Conservation (phyloP, 2,113 vertebrate genomes). For the Candoia aspera region DNA sequence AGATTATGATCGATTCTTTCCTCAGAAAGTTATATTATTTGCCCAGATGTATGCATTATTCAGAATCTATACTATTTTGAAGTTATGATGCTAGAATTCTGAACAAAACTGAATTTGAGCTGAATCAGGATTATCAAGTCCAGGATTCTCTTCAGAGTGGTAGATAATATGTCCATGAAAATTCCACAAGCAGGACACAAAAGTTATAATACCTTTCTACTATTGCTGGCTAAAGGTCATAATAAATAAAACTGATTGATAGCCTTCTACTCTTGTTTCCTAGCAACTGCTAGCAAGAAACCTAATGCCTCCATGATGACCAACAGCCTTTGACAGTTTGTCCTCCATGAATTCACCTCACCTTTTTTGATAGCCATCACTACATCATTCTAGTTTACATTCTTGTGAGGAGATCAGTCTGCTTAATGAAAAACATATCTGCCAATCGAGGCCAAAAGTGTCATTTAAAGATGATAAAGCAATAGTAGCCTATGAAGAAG, state of each 20-base stretch:
- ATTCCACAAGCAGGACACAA: not conserved
- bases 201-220: no score
- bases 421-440: not conserved
- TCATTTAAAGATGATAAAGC: conserved; percentile 2
- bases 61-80: not conserved
- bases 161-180: not conserved
- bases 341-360: not conserved
- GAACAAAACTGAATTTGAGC: not conserved
- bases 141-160: not conserved
- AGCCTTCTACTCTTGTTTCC: not conserved
- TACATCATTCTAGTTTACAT: not conserved
- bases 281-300: not conserved
- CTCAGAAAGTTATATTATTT: conserved; percentile 26
- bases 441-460: not conserved
- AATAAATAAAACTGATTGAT: no score
- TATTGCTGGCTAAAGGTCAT: no score
- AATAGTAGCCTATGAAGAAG: conserved; percentile 11
- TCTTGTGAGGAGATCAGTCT: conserved; percentile 18
- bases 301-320: not conserved
- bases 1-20: conserved; percentile 39
- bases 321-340: not conserved
- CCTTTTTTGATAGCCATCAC: not conserved
- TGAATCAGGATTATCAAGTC: not conserved
- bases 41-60: not conserved
- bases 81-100: conserved; percentile 12